phyloP scores from a whole-genome alignment of 2,113 vertebrate species.

The Prunella fulvescens region DNA sequence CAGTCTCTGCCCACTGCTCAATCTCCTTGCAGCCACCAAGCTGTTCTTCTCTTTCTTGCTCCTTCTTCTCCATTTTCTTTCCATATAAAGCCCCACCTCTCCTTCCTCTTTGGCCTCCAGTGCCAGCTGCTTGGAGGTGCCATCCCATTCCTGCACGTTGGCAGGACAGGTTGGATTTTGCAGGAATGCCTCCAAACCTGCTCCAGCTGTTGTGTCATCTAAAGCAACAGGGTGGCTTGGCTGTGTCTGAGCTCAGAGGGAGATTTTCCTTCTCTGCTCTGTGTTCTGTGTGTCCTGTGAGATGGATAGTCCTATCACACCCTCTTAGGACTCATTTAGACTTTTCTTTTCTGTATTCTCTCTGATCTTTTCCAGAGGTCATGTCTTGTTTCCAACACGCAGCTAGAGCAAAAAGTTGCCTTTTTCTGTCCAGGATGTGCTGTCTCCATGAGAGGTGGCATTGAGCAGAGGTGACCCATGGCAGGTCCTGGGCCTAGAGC shows the following conservation, averaged over 20 bases:
- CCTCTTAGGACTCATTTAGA: neutral
- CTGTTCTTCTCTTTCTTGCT: neutral
- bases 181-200: neutral
- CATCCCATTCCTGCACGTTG: neutral
- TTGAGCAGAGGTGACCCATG: neutral
- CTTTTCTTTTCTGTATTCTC: neutral
- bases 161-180: neutral
- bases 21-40: neutral
- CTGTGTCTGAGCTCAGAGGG: neutral
- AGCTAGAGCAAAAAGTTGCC: neutral
- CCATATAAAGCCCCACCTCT: neutral
- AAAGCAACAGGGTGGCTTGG: too few species aligned
- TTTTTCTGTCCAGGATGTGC: neutral
- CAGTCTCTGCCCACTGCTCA: neutral
- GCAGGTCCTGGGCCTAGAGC: neutral
- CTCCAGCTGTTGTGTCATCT: neutral
- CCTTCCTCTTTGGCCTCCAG: neutral
- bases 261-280: neutral
- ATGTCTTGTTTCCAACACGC: neutral
- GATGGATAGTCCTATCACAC: neutral
- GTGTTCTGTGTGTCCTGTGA: neutral
- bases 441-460: neutral
- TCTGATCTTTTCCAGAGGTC: neutral
- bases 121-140: fast-evolving
- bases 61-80: neutral